phyloP scores from a whole-genome alignment of 2,888 invertebrate genomes.

The Hypsopygia costalis region DNA sequence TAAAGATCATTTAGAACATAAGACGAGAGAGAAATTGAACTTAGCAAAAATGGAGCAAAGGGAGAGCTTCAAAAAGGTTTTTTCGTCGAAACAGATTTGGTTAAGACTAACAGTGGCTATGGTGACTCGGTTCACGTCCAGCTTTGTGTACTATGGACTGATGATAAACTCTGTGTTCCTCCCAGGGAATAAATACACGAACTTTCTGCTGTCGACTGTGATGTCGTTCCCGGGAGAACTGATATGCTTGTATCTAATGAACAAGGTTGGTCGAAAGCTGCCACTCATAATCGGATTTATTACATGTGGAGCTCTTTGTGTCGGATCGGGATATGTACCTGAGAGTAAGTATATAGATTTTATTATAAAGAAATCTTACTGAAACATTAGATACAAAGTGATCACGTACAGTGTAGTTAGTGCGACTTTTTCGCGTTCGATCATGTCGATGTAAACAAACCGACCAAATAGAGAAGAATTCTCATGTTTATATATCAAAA shows the following conservation, averaged over 20 bases:
- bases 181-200: conserved; percentile 60
- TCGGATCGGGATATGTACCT: conserved; percentile 44
- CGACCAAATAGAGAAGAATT: too few relatives aligned
- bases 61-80: conserved; percentile 41
- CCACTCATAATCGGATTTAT: conserved; percentile 49
- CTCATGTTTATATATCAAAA: too few relatives aligned
- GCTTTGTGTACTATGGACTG: conserved; percentile 61
- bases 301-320: conserved; percentile 42
- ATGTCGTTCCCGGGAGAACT: conserved; percentile 67
- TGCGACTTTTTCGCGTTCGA: too few relatives aligned
- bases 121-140: conserved; percentile 46
- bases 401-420: too few relatives aligned
- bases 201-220: conserved; percentile 53
- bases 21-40: conserved; percentile 46
- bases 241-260: conserved; percentile 52
- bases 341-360: conserved; percentile 46
- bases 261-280: conserved; percentile 52
- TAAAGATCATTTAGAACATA: conserved; percentile 38
- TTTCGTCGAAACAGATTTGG: conserved; percentile 47
- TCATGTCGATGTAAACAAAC: too few relatives aligned
- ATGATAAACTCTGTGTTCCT: conserved; percentile 59
- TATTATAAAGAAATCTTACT: too few relatives aligned
- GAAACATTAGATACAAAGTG: not conserved
- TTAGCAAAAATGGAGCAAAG: conserved; percentile 39
- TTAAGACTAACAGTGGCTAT: conserved; percentile 42